Evolutionary conservation across 2,113 vertebrate species (phyloP).

Genomic region (Campylomormyrus numenius): DNA sequence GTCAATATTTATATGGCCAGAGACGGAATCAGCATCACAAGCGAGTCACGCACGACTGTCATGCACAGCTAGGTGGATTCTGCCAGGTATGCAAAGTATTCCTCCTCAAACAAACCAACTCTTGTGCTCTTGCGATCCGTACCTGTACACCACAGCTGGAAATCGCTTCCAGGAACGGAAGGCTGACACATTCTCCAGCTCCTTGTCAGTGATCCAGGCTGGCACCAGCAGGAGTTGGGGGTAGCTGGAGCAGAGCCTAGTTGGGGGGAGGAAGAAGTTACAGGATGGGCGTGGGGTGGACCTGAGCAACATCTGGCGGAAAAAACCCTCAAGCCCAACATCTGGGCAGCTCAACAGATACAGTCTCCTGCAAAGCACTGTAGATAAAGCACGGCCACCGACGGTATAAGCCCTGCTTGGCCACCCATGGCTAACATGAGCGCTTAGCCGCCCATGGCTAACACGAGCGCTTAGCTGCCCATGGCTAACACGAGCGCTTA

Average conservation of each 20-base stretch:
- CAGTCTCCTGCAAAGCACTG: neutral
- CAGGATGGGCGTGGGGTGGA: conserved; percentile 27
- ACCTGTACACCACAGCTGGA: conserved; percentile 94
- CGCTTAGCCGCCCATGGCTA: neutral
- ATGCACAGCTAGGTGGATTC: neutral
- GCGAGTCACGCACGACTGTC: neutral
- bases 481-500: conserved; percentile 1
- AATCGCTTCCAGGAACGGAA: conserved; percentile 98
- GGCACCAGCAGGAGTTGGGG: conserved; percentile 93
- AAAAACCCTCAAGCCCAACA: conserved; percentile 19
- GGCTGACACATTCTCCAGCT: conserved; percentile 88
- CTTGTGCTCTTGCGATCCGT: conserved; percentile 13
- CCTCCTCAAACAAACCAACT: neutral
- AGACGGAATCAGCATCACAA: neutral
- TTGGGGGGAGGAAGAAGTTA: neutral
- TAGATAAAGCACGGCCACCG: neutral
- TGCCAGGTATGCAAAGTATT: neutral
- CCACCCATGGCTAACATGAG: neutral
- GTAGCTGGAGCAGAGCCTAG: conserved; percentile 89
- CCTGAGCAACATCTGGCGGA: conserved; percentile 38
- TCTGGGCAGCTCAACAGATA: neutral
- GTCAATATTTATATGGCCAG: neutral
- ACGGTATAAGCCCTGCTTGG: neutral
- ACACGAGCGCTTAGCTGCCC: neutral
- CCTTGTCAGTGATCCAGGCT: conserved; percentile 92